Percentiles rank a stretch among this genome's conserved stretches.
Conservation (phyloP, 2,888 invertebrate genomes). For the Chirona hameri region DNA sequence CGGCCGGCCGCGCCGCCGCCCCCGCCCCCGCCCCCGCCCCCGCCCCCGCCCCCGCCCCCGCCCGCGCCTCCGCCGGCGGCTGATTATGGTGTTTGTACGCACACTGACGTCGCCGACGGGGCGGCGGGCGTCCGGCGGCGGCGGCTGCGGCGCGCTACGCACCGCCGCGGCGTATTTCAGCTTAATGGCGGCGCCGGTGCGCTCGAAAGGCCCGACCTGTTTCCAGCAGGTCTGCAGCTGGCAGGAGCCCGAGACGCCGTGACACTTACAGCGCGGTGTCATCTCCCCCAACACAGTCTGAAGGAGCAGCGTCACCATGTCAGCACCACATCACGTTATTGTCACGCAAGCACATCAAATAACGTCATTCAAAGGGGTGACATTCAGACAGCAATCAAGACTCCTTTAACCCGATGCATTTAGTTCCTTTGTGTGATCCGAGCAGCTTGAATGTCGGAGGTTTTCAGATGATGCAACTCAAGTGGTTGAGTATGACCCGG, state of each 20-base stretch:
- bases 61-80: constrained; percentile 50
- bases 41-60: constrained; percentile 24
- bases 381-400: too few species aligned
- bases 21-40: constrained; percentile 13
- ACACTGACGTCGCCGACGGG: neutral
- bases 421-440: too few species aligned
- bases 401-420: too few species aligned
- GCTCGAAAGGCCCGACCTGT: constrained; percentile 36
- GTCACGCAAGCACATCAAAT: too few species aligned
- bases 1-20: neutral
- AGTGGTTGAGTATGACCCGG: too few species aligned
- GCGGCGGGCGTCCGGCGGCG: neutral
- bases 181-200: constrained; percentile 44
- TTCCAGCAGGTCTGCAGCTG: constrained; percentile 84
- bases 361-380: too few species aligned
- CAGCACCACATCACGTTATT: too few species aligned
- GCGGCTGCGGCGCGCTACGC: neutral
- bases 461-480: too few species aligned
- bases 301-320: neutral
- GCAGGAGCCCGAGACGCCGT: constrained; percentile 68
- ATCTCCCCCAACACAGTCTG: constrained; percentile 90
- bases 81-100: constrained; percentile 50
- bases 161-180: constrained; percentile 46
- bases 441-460: too few species aligned
- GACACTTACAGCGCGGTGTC: constrained; percentile 96